Evolutionary conservation across 2,888 invertebrate species (phyloP), one percentile per base, ranked within the genome.

Genomic region (Dorcus hopei): DNA sequence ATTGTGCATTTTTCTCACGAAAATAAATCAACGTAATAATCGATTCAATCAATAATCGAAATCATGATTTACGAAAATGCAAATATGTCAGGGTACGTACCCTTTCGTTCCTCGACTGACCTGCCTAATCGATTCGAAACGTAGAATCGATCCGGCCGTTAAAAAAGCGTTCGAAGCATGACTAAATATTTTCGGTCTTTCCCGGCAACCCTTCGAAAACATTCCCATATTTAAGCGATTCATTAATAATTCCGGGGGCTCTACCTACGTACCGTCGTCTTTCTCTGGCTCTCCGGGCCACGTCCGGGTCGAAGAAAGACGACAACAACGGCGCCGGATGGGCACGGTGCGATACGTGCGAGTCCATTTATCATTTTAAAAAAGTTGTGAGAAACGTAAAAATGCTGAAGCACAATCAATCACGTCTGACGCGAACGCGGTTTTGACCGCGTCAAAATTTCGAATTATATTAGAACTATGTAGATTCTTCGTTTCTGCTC

Each of bases 371-470:
- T 65, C 65, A 65, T 60, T 57, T 53, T 50, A 62, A 63, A 63
- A 63, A 65, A 62, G 52, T 58, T 62, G 65, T 65, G 65, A 65
- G 65, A 65, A 65, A 64, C 59, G 64, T 64, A 65, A 65, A 64
- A 65, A 65, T 61, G 61, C 57, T 64, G 63, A 65, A 65, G 26
- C 26, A 33, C 26, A 33, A 33, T 33, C 26, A 33, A 33, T 33
- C 26, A 33, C 7, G 3, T 33, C 26, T 33, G 26, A 33, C 26
- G 26, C 26, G 7, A 33, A 33, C 26, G 26, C 19, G 19, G 19
- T 19, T 19, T 19, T 19, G 19, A 19, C 19, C 19, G 19, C 26
- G 26, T 33, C 26, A 33, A 33, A 33, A 33, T 33, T 33, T 33
- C 26, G 26, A 33, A 33, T 33, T 33, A 33, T 33, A 33, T 33